Percentiles rank a stretch among this genome's conserved stretches.
Evolutionary conservation across 1,140 invertebrate genomes (phyloP).

Genomic region (Drosophila insularis): DNA sequence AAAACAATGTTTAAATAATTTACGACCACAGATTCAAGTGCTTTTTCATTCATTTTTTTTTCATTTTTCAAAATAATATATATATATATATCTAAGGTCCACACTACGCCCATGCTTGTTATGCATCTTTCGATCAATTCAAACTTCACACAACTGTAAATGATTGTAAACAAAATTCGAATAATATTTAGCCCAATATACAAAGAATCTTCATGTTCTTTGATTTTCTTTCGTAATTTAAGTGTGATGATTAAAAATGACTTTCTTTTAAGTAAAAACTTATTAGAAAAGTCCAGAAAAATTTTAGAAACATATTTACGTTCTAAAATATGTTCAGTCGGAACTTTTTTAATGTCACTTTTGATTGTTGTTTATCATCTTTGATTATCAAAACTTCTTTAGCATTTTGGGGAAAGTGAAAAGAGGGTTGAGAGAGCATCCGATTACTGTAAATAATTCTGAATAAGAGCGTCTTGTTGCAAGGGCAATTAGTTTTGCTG

Average conservation of each 20-base stretch:
- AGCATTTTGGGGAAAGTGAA: neutral
- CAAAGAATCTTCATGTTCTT: too few relatives aligned
- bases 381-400: neutral
- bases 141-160: neutral
- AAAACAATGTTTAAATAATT: too few relatives aligned
- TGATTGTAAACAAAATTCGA: neutral
- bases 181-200: too few relatives aligned
- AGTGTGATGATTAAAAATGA: too few relatives aligned
- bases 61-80: too few relatives aligned
- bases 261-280: too few relatives aligned
- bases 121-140: neutral
- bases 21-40: too few relatives aligned
- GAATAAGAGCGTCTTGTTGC: slow-evolving; percentile 50
- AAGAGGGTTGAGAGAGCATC: neutral
- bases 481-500: slow-evolving; percentile 53
- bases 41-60: too few relatives aligned
- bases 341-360: neutral
- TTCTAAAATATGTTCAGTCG: too few relatives aligned
- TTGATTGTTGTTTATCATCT: neutral
- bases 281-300: too few relatives aligned
- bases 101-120: neutral
- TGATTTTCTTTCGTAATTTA: too few relatives aligned
- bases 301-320: neutral
- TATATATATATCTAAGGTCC: neutral
- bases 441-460: slow-evolving; percentile 44